Conservation (phyloP, 2,797 vertebrate species). For the Muraenolepis orangiensis region DNA sequence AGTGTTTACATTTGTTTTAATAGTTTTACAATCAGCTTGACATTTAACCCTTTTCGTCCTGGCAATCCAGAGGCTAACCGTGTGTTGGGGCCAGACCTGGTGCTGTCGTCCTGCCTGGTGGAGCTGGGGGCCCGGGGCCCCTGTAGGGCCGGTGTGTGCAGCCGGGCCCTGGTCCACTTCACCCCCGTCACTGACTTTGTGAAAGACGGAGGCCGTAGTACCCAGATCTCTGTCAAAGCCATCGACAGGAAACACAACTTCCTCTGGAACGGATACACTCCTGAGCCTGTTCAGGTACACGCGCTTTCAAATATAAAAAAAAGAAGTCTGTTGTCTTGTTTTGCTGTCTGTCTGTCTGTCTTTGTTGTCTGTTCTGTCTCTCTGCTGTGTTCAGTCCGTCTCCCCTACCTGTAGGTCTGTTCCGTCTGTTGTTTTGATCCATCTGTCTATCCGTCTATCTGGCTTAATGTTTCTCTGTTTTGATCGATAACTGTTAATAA, state of each 20-base stretch:
- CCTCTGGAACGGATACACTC: conserved; percentile 83
- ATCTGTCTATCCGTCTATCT: background rate
- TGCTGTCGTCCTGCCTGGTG: conserved; percentile 82
- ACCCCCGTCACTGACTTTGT: conserved; percentile 79
- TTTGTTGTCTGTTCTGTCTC: background rate
- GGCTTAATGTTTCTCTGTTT: background rate
- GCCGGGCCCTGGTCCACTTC: conserved; percentile 72
- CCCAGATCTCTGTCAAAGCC: conserved; percentile 73
- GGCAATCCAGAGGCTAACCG: conserved; percentile 63
- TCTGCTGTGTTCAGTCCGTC: background rate
- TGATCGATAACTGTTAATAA: no score
- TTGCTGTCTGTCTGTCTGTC: background rate
- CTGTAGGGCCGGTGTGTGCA: conserved; percentile 74
- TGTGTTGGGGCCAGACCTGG: conserved; percentile 74
- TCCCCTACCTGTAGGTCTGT: background rate
- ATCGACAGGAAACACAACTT: conserved; percentile 72
- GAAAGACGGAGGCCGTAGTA: conserved; percentile 76
- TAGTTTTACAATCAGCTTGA: background rate
- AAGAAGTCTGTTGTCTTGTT: background rate
- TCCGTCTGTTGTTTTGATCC: background rate
- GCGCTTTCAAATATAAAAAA: background rate
- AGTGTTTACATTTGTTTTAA: background rate
- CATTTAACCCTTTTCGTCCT: background rate
- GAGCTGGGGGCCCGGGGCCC: conserved; percentile 62
- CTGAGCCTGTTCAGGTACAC: conserved; percentile 77